A percentile compares a stretch with the other conserved stretches of the same genome.
Evolutionary conservation across 2,888 invertebrate species (phyloP).

Genomic region (Netelia inedita): DNA sequence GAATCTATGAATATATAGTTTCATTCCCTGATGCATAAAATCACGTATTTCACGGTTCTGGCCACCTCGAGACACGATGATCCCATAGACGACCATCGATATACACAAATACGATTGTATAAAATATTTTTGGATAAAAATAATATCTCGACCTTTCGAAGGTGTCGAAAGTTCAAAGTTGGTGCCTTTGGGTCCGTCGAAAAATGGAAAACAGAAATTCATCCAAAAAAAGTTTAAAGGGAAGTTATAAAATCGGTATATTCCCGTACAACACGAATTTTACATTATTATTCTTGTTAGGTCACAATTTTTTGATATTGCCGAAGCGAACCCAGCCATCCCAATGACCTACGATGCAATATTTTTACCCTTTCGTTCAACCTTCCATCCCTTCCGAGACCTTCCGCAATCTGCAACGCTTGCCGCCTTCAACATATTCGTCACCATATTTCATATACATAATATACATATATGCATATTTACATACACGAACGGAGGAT

Average conservation of each 20-base stretch:
- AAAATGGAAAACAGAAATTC: no score
- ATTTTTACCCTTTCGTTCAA: not conserved
- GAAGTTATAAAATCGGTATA: no score
- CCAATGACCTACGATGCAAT: not conserved
- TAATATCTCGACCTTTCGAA: no score
- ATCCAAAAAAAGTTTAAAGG: no score
- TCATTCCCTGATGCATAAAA: constrained; percentile 16
- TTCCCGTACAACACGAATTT: no score
- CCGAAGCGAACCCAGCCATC: no score
- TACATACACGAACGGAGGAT: constrained; percentile 33
- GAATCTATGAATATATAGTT: constrained; percentile 9
- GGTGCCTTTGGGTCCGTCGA: no score
- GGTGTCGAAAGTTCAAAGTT: no score
- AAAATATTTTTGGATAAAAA: not conserved
- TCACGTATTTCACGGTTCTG: constrained; percentile 19
- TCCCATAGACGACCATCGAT: not conserved
- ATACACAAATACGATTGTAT: not conserved
- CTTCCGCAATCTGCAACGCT: not conserved
- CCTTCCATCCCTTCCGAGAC: not conserved
- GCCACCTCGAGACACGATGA: constrained; percentile 17
- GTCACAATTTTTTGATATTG: no score
- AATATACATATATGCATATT: constrained; percentile 4
- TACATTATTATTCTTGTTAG: no score
- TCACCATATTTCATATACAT: not conserved
- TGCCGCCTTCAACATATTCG: constrained; percentile 2